Evolutionary conservation across 2,113 vertebrate species (phyloP).

Genomic region (Aplodontia rufa): DNA sequence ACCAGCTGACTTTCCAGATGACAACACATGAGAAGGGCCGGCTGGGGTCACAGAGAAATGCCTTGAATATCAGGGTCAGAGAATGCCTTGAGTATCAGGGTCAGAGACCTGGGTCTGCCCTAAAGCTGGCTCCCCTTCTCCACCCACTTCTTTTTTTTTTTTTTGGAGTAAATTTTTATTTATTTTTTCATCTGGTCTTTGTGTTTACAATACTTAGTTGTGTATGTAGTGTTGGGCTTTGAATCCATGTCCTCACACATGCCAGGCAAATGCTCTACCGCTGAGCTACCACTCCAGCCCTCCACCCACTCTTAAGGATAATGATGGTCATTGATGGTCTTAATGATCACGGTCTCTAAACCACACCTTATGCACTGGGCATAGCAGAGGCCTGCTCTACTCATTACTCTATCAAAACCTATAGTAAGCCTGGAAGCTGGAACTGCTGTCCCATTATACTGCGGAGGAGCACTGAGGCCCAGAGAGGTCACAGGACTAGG

Average conservation of each 20-base stretch:
- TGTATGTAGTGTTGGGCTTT: too few species aligned
- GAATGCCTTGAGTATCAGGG: background rate
- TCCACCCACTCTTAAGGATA: too few species aligned
- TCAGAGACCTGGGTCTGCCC: background rate
- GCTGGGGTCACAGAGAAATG: background rate
- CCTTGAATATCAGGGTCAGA: background rate
- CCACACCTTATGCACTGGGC: background rate
- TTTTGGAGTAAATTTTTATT: too few species aligned
- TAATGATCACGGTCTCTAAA: background rate
- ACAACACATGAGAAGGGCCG: background rate
- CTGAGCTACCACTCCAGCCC: too few species aligned
- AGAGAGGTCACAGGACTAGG: background rate
- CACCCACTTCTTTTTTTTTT: too few species aligned
- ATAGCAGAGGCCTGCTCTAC: background rate
- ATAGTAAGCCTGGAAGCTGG: background rate
- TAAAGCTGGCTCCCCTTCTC: background rate
- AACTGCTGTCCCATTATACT: background rate
- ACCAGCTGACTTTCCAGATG: background rate
- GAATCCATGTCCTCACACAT: too few species aligned
- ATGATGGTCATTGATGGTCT: background rate
- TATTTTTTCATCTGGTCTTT: too few species aligned
- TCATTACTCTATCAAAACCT: background rate
- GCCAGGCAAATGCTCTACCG: too few species aligned
- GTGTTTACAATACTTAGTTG: too few species aligned
- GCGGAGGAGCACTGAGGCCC: background rate